phyloP scores from a whole-genome alignment of 2,797 vertebrate species.

The Rallus crepitans region DNA sequence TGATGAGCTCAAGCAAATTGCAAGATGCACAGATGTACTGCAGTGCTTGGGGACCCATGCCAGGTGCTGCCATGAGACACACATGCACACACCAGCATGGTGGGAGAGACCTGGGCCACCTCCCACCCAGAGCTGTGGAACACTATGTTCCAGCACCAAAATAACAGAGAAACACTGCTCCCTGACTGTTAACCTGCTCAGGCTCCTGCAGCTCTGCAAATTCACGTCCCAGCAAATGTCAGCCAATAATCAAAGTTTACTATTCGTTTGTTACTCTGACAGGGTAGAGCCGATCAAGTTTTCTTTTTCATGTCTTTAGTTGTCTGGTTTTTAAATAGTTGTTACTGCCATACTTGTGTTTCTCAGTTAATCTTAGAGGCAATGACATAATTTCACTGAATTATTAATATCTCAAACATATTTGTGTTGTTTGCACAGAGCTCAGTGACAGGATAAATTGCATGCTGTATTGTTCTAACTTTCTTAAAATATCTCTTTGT shows the following conservation, averaged over 20 bases:
- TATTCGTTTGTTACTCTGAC: neutral
- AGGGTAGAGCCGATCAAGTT: neutral
- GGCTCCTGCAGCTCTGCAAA: neutral
- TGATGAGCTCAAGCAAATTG: neutral
- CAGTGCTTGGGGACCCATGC: neutral
- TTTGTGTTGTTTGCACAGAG: neutral
- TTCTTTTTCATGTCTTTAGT: neutral
- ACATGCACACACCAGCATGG: neutral
- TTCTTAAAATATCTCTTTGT: constrained; percentile 4
- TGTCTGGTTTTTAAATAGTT: neutral
- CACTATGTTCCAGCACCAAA: neutral
- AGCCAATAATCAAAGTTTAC: neutral
- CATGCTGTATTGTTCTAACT: neutral
- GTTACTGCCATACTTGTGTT: neutral
- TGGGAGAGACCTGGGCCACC: neutral
- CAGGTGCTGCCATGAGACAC: accelerated
- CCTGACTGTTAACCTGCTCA: neutral
- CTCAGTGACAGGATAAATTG: neutral
- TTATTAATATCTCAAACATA: neutral
- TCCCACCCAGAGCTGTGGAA: neutral
- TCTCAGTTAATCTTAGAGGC: neutral
- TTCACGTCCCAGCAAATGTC: neutral
- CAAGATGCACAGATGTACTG: neutral
- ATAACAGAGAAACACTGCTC: neutral
- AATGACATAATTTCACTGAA: neutral